Percentiles rank a stretch among this genome's conserved stretches.
phyloP scores from a whole-genome alignment of 2,888 invertebrate genomes.

The Acleris laterana region DNA sequence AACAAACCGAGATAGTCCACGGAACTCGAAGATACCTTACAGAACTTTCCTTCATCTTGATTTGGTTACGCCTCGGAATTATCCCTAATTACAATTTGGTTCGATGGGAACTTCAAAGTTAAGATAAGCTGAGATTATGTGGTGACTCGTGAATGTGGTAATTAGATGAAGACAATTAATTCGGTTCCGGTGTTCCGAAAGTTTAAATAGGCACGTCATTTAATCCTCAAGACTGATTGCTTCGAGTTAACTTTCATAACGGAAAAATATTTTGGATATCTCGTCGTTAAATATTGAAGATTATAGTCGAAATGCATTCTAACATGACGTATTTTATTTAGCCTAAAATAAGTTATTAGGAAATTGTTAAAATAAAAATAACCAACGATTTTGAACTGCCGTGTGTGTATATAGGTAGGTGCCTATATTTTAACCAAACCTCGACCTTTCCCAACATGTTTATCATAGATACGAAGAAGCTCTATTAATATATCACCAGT shows the following conservation, averaged over 20 bases:
- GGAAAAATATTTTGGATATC: no score
- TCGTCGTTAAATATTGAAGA: no score
- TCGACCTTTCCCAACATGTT: no score
- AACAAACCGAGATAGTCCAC: slow-evolving; percentile 17
- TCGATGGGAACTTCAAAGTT: slow-evolving; percentile 25
- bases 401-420: no score
- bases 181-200: neutral
- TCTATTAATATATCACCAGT: neutral
- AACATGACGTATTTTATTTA: no score
- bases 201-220: neutral
- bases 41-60: slow-evolving; percentile 34
- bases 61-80: slow-evolving; percentile 32
- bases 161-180: slow-evolving; percentile 15
- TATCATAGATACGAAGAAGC: no score
- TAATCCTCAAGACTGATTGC: neutral
- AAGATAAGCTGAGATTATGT: slow-evolving; percentile 16
- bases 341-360: no score
- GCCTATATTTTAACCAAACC: no score
- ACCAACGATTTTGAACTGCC: no score
- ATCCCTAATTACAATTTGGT: slow-evolving; percentile 29
- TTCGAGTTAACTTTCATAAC: no score
- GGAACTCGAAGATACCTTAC: slow-evolving; percentile 16
- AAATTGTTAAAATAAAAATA: no score
- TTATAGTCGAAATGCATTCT: no score
- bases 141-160: slow-evolving; percentile 21